Conservation (phyloP, 1,140 invertebrate species). For the Drosophila murphyi region DNA sequence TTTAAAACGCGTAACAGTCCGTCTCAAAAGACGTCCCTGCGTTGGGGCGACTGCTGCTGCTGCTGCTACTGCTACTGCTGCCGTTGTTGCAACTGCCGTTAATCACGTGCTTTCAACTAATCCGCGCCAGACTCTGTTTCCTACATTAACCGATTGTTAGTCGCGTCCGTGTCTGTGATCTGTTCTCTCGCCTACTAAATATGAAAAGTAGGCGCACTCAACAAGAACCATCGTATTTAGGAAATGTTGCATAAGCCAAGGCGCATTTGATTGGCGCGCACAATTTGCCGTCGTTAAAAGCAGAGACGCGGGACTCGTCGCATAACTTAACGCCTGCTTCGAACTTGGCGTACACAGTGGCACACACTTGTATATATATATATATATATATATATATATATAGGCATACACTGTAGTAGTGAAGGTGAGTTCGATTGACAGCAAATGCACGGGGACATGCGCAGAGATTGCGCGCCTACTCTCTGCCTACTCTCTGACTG, state of each 20-base stretch:
- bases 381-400: not conserved
- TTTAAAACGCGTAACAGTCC: slow-evolving; percentile 97
- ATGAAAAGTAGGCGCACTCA: slow-evolving; percentile 23
- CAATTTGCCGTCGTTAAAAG: slow-evolving; percentile 65
- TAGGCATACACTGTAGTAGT: slow-evolving; percentile 12
- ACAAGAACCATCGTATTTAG: slow-evolving; percentile 23
- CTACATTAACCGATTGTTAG: slow-evolving; percentile 21
- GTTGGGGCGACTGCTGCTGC: slow-evolving; percentile 97
- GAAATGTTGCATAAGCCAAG: slow-evolving; percentile 78
- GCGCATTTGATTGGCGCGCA: slow-evolving; percentile 80
- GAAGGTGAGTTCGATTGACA: slow-evolving; percentile 73
- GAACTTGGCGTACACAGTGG: slow-evolving; percentile 63
- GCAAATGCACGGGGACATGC: slow-evolving; percentile 67
- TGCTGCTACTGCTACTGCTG: slow-evolving; percentile 87
- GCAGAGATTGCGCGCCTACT: slow-evolving; percentile 40
- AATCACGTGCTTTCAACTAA: not conserved
- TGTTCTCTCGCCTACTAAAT: slow-evolving; percentile 14
- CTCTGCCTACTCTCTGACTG: slow-evolving; percentile 11
- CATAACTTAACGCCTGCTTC: slow-evolving; percentile 63
- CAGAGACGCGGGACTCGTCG: slow-evolving; percentile 22
- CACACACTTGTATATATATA: not conserved
- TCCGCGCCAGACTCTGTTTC: slow-evolving; percentile 14
- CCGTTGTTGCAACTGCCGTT: too few relatives aligned
- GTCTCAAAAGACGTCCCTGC: slow-evolving; percentile 96
- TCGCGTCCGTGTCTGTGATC: slow-evolving; percentile 42